Evolutionary conservation across 2,113 vertebrate genomes (phyloP).

Genomic region (Mellivora capensis): DNA sequence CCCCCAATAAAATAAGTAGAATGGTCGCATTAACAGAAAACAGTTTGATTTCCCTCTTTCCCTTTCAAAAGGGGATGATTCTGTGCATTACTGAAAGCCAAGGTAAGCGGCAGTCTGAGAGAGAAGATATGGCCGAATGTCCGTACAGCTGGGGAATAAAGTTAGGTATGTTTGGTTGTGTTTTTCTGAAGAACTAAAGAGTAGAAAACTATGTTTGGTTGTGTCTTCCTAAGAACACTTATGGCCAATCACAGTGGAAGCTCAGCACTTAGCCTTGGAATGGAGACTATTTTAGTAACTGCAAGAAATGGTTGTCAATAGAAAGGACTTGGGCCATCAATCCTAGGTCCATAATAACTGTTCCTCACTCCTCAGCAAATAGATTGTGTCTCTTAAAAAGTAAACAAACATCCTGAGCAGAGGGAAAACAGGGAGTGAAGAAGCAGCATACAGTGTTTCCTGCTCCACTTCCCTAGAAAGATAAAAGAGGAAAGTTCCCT

Average conservation of each 20-base stretch:
- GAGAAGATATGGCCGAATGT: not conserved
- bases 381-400: not conserved
- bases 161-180: not conserved
- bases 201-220: not conserved
- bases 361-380: not conserved
- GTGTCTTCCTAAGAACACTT: not conserved
- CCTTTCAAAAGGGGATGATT: not conserved
- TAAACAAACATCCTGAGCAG: not conserved
- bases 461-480: not conserved
- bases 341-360: not conserved
- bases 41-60: not conserved
- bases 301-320: not conserved
- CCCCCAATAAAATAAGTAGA: not conserved
- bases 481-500: not conserved
- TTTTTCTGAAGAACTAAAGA: not conserved
- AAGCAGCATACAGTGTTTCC: too few relatives aligned
- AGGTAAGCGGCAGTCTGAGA: not conserved
- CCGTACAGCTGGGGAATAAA: not conserved
- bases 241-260: not conserved
- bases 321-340: not conserved
- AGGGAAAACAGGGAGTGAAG: not conserved
- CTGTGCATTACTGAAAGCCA: not conserved
- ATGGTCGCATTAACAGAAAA: not conserved
- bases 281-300: not conserved
- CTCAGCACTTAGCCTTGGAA: not conserved